These are phyloP conservation scores for Criorhina ranunculi DNA, from an alignment of 2,888 invertebrate genomes.

Conservation along the genomic window DNA sequence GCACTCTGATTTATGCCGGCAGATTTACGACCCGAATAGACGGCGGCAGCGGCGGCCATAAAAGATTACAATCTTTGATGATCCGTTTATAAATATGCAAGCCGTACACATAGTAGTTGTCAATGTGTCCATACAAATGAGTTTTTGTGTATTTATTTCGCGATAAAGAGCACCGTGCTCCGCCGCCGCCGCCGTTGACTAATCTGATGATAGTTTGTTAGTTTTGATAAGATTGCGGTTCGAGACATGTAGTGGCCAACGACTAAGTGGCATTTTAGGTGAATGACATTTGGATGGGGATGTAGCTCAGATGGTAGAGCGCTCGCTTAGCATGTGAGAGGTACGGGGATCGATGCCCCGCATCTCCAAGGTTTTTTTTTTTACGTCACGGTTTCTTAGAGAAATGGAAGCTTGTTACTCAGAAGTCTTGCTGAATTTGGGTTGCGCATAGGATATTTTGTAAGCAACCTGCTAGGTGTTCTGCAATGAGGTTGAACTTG, in stretches of 20 bases:
- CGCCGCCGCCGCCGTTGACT: neutral
- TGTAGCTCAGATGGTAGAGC: slow-evolving; percentile 86
- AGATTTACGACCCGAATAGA: slow-evolving; percentile 48
- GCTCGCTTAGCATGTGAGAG: slow-evolving; percentile 87
- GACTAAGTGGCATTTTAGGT: neutral
- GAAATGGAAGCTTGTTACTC: too few species aligned
- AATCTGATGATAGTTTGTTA: slow-evolving; percentile 6
- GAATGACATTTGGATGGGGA: slow-evolving; percentile 49
- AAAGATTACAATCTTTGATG: slow-evolving; percentile 44
- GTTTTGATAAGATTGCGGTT: neutral
- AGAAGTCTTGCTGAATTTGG: too few species aligned
- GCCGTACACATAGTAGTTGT: neutral
- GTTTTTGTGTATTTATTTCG: slow-evolving; percentile 17
- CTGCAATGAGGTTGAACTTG: too few species aligned
- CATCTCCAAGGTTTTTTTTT: slow-evolving; percentile 73
- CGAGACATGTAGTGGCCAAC: neutral
- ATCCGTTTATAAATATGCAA: slow-evolving; percentile 34
- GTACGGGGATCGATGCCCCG: slow-evolving; percentile 86
- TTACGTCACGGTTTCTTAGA: neutral
- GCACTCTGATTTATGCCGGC: slow-evolving; percentile 59
- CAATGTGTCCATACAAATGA: slow-evolving; percentile 24
- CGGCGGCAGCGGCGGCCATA: slow-evolving; percentile 46
- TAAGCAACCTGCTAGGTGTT: too few species aligned
- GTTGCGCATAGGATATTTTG: too few species aligned
- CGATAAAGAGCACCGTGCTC: slow-evolving; percentile 13